A percentile compares a stretch with the other conserved stretches of the same genome.
Conservation (phyloP, 2,113 vertebrate species). For the Psittacula cyanocephala region DNA sequence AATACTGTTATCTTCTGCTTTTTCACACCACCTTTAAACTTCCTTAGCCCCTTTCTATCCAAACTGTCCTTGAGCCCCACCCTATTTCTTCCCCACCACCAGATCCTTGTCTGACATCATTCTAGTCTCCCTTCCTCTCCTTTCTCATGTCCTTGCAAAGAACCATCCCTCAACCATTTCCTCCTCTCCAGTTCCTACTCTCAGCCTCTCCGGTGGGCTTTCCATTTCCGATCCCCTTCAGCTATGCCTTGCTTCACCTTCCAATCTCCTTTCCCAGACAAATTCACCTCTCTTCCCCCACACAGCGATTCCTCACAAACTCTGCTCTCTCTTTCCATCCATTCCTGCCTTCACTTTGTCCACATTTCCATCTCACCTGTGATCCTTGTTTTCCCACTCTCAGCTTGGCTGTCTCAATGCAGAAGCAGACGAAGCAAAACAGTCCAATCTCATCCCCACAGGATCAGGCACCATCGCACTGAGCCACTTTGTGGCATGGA, state of each 20-base stretch:
- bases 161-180: neutral
- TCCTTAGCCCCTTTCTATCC: neutral
- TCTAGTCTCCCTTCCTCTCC: neutral
- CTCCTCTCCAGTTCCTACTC: neutral
- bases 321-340: neutral
- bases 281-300: neutral
- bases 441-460: neutral
- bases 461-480: neutral
- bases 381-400: neutral
- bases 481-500: neutral
- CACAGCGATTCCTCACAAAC: neutral
- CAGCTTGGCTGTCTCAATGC: neutral
- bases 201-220: rapidly evolving
- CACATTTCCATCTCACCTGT: neutral
- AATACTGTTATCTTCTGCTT: neutral
- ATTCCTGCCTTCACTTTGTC: neutral
- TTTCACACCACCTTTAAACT: neutral
- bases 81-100: neutral
- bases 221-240: neutral
- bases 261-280: neutral
- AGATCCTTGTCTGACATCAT: neutral
- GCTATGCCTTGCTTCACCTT: neutral
- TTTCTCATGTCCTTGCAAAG: neutral
- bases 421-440: neutral
- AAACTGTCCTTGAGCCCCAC: neutral